Evolutionary conservation across 2,797 vertebrate species (phyloP), one percentile per base, ranked within the genome.

Genomic region (Mus minutoides): DNA sequence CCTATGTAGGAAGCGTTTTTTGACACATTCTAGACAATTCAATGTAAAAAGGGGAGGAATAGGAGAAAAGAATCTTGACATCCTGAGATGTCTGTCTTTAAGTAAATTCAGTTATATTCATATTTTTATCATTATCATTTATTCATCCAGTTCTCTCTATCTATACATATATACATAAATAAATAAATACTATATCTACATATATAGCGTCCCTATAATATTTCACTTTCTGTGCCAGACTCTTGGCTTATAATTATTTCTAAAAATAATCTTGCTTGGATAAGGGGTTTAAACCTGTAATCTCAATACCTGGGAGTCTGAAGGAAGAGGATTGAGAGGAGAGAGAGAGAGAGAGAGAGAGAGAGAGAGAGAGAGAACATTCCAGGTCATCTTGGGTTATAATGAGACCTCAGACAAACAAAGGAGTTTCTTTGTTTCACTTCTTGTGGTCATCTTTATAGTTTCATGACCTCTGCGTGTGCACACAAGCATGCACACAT

Each of bases 51-150:
- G 3, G 22, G 9, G 9, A 46, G n/a, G 14, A 46, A 60, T 8
- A 8, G 46, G 40, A 95, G 84, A 94, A 90, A 80, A 37, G 14
- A 88, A 34, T 82, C 54, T 69, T 75, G 40, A 88, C 49, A 92
- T 34, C 49, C n/a, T 75, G 77, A 85, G 43, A 4, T 87, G 37
- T 91, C 43, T 29, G n/a, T n/a, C n/a, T 52, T 78, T 78, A 79
- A 60, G 13, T 34, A 69, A 82, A 84, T 71, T 37, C 2, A 78
- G n/a, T 67, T 83, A 40, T 52, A 64, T 29, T 29, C 52, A 60
- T 60, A 73, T 60, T 76, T 37, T 37, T 14, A 1, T 83, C 17
- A 14, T 90, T 37, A 58, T n/a, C 71, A 77, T 64, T 89, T 76
- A 92, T 58, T 88, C 29, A 73, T 46, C 91, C 34, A 76, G 75